Conservation (phyloP, 1,140 invertebrate species). For the Drosophila carrolli region DNA sequence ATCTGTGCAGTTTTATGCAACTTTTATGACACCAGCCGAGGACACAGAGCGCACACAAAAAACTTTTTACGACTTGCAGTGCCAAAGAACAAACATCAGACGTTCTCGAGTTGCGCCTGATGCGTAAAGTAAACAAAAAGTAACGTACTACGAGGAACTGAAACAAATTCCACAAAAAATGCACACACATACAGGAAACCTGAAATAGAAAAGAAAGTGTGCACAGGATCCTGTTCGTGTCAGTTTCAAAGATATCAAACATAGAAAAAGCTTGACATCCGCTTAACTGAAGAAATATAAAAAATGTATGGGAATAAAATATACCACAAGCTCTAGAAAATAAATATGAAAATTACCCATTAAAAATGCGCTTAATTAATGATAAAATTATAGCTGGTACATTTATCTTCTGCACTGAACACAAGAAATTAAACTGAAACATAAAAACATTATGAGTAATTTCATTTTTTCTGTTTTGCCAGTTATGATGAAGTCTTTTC, state of each 20-base stretch:
- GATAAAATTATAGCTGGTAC: not conserved
- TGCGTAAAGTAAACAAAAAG: conserved; percentile 37
- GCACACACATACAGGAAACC: conserved; percentile 7
- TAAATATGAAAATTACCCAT: too few species aligned
- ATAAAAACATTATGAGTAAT: not conserved
- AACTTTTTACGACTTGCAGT: conserved; percentile 59
- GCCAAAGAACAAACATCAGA: conserved; percentile 45
- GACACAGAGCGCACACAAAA: conserved; percentile 21
- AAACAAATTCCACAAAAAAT: conserved; percentile 38
- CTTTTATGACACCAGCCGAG: conserved; percentile 64
- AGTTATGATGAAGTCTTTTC: not conserved
- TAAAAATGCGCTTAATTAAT: not conserved
- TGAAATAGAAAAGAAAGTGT: conserved; percentile 24
- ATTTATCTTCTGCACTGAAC: not conserved
- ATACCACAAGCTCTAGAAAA: too few species aligned
- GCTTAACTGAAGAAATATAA: too few species aligned
- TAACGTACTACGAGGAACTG: conserved; percentile 18
- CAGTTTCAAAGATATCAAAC: conserved; percentile 22
- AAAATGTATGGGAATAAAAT: not conserved
- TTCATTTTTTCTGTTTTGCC: not conserved
- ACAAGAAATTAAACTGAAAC: not conserved
- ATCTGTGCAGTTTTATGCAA: conserved; percentile 78
- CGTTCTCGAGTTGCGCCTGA: conserved; percentile 30
- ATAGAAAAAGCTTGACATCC: not conserved
- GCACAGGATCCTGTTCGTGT: conserved; percentile 17